phyloP scores from a whole-genome alignment of 37 sponge, comb jelly and placozoan genomes.

The Tethya wilhelma region DNA sequence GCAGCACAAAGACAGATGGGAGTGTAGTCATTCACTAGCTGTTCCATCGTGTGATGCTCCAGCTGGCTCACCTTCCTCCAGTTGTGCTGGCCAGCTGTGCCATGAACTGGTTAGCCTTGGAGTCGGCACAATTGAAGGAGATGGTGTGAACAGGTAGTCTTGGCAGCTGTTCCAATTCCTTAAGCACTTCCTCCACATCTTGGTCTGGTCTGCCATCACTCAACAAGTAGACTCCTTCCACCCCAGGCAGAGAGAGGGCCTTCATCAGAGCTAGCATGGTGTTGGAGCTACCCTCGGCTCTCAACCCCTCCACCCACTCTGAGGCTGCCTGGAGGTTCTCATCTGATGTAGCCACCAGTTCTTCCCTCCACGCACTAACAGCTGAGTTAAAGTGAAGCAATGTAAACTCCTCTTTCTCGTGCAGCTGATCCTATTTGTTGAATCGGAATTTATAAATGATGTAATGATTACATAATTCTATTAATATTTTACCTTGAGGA shows the following conservation, averaged over 20 bases:
- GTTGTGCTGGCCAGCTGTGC: constrained; percentile 74
- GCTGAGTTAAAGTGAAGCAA: constrained; percentile 66
- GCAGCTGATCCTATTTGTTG: constrained; percentile 55
- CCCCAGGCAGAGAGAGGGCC: constrained; percentile 51
- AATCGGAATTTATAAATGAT: background rate
- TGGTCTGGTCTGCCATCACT: constrained; percentile 88
- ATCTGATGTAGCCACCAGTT: constrained; percentile 59
- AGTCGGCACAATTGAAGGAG: constrained; percentile 92
- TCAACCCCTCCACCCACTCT: constrained; percentile 82
- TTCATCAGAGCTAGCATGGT: constrained; percentile 61
- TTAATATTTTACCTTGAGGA: constrained; percentile 53
- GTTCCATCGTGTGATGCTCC: background rate
- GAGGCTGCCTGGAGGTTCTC: constrained; percentile 54
- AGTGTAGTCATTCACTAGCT: background rate
- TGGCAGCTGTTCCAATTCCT: constrained; percentile 57
- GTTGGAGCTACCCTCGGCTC: constrained; percentile 81
- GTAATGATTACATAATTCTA: background rate
- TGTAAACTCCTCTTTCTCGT: constrained; percentile 63
- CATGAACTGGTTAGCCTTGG: constrained; percentile 79
- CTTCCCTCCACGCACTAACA: constrained; percentile 58
- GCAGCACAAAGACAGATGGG: background rate
- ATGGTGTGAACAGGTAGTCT: constrained; percentile 87
- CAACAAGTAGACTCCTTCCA: constrained; percentile 85
- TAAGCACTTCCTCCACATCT: constrained; percentile 59
- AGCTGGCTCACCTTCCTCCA: constrained; percentile 75